Percentiles rank a stretch among this genome's conserved stretches.
Conservation (phyloP, 2,797 vertebrate genomes). For the Macropus fuliginosus region DNA sequence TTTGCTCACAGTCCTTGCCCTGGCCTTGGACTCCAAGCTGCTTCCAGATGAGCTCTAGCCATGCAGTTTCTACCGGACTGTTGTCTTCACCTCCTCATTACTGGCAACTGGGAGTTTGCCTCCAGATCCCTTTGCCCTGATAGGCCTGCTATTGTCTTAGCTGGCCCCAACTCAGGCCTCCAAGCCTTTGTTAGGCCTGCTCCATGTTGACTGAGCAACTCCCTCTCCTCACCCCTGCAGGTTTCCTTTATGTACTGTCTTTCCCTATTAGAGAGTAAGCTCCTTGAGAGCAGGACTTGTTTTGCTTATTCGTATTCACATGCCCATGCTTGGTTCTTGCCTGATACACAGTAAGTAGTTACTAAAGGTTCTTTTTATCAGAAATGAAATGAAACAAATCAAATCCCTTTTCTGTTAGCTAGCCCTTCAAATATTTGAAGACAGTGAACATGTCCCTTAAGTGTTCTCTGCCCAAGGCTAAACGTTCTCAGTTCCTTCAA, state of each 20-base stretch:
- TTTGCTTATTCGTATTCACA: not conserved
- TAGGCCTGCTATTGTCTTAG: not conserved
- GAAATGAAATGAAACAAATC: not conserved
- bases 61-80: not conserved
- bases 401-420: not conserved
- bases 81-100: not conserved
- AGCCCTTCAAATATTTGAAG: not conserved
- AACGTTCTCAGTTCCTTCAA: not conserved
- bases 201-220: not conserved
- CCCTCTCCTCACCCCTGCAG: not conserved
- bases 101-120: not conserved
- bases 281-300: not conserved
- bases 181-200: not conserved
- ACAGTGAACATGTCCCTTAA: not conserved
- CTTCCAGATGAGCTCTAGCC: not conserved
- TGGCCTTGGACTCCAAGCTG: not conserved
- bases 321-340: not conserved
- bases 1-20: not conserved
- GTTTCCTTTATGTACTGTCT: not conserved
- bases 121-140: not conserved
- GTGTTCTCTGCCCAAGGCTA: not conserved
- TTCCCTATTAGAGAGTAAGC: not conserved
- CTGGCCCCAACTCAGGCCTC: not conserved
- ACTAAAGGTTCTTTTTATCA: not conserved
- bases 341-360: slow-evolving; percentile 8